Conservation (phyloP, 2,888 invertebrate genomes). For the Steinernema hermaphroditum region DNA sequence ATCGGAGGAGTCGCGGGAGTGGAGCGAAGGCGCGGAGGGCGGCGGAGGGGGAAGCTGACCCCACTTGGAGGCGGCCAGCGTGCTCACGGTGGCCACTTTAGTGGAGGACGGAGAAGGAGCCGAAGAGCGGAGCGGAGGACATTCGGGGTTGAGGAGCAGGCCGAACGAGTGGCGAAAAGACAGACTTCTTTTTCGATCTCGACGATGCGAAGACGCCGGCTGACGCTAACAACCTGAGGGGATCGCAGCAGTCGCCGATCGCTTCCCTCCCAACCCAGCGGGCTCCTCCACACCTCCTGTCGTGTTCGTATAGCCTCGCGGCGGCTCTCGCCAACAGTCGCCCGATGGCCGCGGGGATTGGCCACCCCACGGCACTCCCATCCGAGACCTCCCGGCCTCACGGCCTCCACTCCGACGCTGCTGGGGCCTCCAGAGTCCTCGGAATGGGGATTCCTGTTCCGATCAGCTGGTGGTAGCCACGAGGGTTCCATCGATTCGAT, state of each 20-base stretch:
- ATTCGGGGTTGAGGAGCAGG: neutral
- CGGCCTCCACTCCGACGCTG: too few relatives aligned
- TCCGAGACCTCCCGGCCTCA: too few relatives aligned
- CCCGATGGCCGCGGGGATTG: too few relatives aligned
- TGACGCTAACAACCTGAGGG: slow-evolving; percentile 28
- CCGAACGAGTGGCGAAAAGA: slow-evolving; percentile 20
- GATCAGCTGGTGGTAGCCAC: too few relatives aligned
- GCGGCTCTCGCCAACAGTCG: too few relatives aligned
- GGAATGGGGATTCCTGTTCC: too few relatives aligned
- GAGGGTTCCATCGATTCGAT: too few relatives aligned
- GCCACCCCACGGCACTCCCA: too few relatives aligned
- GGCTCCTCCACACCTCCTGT: slow-evolving; percentile 28
- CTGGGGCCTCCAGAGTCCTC: too few relatives aligned
- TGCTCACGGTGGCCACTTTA: slow-evolving; percentile 30
- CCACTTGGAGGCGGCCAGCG: slow-evolving; percentile 27
- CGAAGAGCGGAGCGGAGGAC: slow-evolving; percentile 8
- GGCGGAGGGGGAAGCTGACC: slow-evolving; percentile 27
- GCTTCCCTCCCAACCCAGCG: neutral
- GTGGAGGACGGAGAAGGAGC: neutral
- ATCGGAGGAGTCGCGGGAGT: neutral
- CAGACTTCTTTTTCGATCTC: slow-evolving; percentile 21
- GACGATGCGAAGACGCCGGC: slow-evolving; percentile 23
- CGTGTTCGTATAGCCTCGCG: slow-evolving; percentile 16
- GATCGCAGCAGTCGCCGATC: slow-evolving; percentile 24
- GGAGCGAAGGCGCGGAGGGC: slow-evolving; percentile 20